Conservation (phyloP, 2,797 vertebrate species). For the Pangasius macronema region DNA sequence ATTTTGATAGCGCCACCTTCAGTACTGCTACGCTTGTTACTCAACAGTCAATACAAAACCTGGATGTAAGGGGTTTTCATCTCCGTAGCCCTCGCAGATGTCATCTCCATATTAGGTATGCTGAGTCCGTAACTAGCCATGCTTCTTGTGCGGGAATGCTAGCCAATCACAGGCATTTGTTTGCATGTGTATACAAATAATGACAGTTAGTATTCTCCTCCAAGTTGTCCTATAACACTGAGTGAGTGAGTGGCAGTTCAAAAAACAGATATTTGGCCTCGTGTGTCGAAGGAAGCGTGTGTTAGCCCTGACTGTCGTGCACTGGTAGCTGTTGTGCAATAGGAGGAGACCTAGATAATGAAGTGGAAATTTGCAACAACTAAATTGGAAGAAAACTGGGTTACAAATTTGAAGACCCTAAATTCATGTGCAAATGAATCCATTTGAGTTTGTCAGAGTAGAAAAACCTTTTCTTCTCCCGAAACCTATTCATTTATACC, state of each 20-base stretch:
- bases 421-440: conserved; percentile 25
- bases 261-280: not conserved
- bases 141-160: not conserved
- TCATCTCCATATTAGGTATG: not conserved
- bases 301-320: not conserved
- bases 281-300: not conserved
- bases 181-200: not conserved
- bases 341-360: conserved; percentile 9
- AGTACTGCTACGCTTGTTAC: not conserved
- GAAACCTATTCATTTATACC: conserved; percentile 11
- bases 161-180: not conserved
- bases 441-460: not conserved
- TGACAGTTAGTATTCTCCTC: not conserved
- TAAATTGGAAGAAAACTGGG: conserved; percentile 18
- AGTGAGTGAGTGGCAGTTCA: not conserved
- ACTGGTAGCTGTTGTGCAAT: not conserved
- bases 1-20: not conserved
- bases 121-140: not conserved
- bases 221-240: not conserved
- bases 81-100: not conserved
- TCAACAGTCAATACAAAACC: no score
- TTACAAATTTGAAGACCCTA: not conserved
- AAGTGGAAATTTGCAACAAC: conserved; percentile 6
- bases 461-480: conserved; percentile 16
- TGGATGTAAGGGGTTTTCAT: not conserved